phyloP scores from a whole-genome alignment of 2,113 vertebrate species.

The Anoplopoma fimbria region DNA sequence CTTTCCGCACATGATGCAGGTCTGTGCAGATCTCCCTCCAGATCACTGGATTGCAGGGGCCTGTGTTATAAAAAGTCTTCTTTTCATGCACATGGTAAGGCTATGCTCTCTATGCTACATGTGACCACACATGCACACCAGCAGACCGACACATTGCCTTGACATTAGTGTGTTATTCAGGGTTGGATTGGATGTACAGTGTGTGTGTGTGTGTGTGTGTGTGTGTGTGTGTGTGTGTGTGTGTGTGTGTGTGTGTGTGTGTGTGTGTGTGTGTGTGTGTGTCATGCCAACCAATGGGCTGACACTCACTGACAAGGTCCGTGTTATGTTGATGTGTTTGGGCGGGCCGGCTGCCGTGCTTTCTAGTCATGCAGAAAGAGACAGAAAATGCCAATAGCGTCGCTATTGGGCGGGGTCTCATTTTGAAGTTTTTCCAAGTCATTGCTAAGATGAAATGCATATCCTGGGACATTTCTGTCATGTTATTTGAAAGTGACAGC shows the following conservation, averaged over 20 bases:
- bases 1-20: not conserved
- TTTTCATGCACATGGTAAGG: not conserved
- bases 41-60: not conserved
- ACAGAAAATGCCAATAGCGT: slow-evolving; percentile 22
- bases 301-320: slow-evolving; percentile 23
- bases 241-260: not conserved
- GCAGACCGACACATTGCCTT: slow-evolving; percentile 16
- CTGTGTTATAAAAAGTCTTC: not conserved
- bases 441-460: not conserved
- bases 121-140: not conserved
- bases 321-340: slow-evolving; percentile 37
- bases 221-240: slow-evolving; percentile 6
- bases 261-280: not conserved
- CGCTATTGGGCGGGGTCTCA: not conserved
- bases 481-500: not conserved
- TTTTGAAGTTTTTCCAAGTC: not conserved
- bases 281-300: slow-evolving; percentile 28
- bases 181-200: not conserved
- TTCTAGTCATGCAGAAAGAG: slow-evolving; percentile 11
- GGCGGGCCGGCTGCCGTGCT: slow-evolving; percentile 23
- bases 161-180: slow-evolving; percentile 15
- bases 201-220: slow-evolving; percentile 12
- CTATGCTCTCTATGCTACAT: not conserved
- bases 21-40: not conserved
- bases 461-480: not conserved